Base-by-base conservation (phyloP, 2,797 vertebrate species). In the Aeoliscus strigatus region DNA sequence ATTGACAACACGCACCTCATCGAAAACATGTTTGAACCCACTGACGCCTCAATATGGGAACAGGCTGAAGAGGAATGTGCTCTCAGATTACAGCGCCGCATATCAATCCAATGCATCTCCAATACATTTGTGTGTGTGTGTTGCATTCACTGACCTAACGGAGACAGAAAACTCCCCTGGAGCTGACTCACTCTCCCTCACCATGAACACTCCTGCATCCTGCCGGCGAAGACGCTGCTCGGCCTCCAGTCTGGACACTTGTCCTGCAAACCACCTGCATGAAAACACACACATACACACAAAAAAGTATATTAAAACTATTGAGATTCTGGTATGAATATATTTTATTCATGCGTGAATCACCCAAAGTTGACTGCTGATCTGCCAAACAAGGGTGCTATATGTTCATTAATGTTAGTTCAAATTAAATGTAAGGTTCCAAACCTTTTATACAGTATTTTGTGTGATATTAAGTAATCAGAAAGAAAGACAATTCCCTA, bases 131-230 rank as follows among this genome's bases (percentile, higher is more conserved):
- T 28, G 23, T 1, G 15, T 51, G 4, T 43, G 17, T 17, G 49
- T 25, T 69, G 59, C 34, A 4, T 59, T 75, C n/a, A 66, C 90
- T 88, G 65, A 96, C 93, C 88, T 95, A 39, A 95, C 92, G 0
- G 93, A 95, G 45, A 96, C 63, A 3, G 93, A 96, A 83, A 96
- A 94, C 52, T 92, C 91, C 2, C 93, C 93, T 0, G 92, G 93
- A n/a, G 89, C 72, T 7, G 92, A 96, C 84, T 95, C 92, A 0
- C 92, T 96, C 59, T 93, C 91, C 1, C 93, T 83, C 76, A 96
- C 85, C 47, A 96, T 82, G 73, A 95, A 96, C 13, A 86, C 90
- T 26, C 93, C 84, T 0, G 55, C 33, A 12, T 80, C 81, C 48
- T 82, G 72, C 59, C 84, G 76, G 26, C 82, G 82, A 24, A 97